Base-by-base conservation (phyloP, 2,113 vertebrate species). In the Hippocampus abdominalis region DNA sequence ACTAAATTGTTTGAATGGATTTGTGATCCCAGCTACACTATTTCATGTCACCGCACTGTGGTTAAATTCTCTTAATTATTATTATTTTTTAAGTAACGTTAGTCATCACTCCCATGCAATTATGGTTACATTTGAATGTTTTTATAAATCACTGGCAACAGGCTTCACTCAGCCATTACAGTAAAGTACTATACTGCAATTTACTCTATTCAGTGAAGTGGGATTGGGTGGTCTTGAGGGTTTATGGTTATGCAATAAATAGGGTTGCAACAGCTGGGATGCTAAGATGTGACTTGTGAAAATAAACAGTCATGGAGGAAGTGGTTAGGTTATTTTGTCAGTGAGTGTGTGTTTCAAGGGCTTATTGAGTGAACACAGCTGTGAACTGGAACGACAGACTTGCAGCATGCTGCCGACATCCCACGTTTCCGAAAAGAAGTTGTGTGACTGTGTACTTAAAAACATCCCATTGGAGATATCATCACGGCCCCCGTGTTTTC, bases 191-290 rank as follows among this genome's bases (percentile, higher is more conserved):
- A 56, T 56, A 56, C 7, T 23, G 4, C 12, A 27, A 27, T 27
- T 13, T 60, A 60, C 27, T 70, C 53, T 18, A 66, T 53, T 64
- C 64, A 83, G 59, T 59, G 46, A 40, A 65, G 20, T 20, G 60
- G 18, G 27, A 27, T 65, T 64, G 23, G 18, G 69, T 42, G 36
- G 76, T 27, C 40, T 69, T 54, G 32, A 8, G 36, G 16, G 66
- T 57, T 54, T 64, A 54, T 40, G 46, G 65, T 66, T 75, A 66
- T 67, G 59, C 10, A 73, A 25, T 36, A 36, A 36, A 36, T 9
- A 36, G 60, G 73, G 64, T 32, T 66, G 44, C 39, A 65, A 59
- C 70, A 77, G 86, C 77, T 84, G 75, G 48, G 75, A 73, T 42
- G 29, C 62, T 71, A 71, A 56, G 59, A 76, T 69, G 59, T 27